phyloP scores from a whole-genome alignment of 1,140 invertebrate genomes.

The Lerema accius region DNA sequence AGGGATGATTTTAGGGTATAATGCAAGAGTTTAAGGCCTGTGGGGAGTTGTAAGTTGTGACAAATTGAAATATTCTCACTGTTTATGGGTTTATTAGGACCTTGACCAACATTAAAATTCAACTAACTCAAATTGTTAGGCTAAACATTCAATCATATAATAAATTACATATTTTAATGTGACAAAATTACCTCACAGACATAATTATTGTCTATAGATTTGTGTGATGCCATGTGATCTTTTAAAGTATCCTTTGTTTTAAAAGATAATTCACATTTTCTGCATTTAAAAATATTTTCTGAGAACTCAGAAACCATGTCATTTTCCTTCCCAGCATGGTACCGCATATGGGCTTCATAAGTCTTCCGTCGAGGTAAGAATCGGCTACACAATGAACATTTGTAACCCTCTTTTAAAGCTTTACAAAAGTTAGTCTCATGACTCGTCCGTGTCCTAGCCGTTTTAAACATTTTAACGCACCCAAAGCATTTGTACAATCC shows the following conservation, averaged over 20 bases:
- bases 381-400: conserved; percentile 56
- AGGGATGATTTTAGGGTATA: too few species aligned
- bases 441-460: conserved; percentile 49
- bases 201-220: conserved; percentile 53
- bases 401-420: conserved; percentile 66
- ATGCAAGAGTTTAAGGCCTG: too few species aligned
- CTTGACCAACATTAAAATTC: too few species aligned
- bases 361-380: conserved; percentile 57
- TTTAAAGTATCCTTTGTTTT: conserved; percentile 54
- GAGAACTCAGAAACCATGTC: conserved; percentile 49
- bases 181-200: conserved; percentile 67
- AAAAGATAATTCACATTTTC: conserved; percentile 54
- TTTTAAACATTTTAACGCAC: conserved; percentile 65
- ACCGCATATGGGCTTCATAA: conserved; percentile 61
- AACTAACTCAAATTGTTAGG: too few species aligned
- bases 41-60: too few species aligned
- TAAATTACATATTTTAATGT: too few species aligned
- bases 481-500: conserved; percentile 67
- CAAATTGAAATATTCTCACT: too few species aligned
- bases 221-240: conserved; percentile 53
- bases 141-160: too few species aligned
- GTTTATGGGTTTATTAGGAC: too few species aligned
- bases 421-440: conserved; percentile 69
- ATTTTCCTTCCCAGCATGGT: conserved; percentile 47
- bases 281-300: conserved; percentile 64